Conservation (phyloP, 2,797 vertebrate genomes). For the Crenuchus spilurus region DNA sequence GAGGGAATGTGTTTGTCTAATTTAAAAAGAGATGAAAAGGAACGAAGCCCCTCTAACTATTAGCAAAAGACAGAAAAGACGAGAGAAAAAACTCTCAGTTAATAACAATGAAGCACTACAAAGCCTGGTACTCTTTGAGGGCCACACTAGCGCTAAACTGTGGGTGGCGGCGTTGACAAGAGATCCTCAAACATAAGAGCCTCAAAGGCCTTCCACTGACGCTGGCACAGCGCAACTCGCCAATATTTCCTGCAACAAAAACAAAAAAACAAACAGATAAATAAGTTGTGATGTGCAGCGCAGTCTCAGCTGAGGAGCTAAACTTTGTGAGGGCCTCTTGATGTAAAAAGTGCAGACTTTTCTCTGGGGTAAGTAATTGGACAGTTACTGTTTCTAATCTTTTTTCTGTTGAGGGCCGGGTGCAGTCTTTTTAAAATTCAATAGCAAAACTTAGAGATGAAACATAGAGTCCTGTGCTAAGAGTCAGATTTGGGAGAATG, state of each 20-base stretch:
- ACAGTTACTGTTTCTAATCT: slow-evolving; percentile 14
- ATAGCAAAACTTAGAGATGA: too few relatives aligned
- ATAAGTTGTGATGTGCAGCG: slow-evolving; percentile 43
- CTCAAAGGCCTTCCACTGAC: slow-evolving; percentile 34
- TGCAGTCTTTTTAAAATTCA: not conserved
- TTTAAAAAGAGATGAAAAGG: slow-evolving; percentile 56
- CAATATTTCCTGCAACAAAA: slow-evolving; percentile 43
- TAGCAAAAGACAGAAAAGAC: slow-evolving; percentile 16
- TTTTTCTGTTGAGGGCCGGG: not conserved
- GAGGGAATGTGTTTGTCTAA: slow-evolving; percentile 41
- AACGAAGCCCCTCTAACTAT: slow-evolving; percentile 50
- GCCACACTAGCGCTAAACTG: slow-evolving; percentile 24
- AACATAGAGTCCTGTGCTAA: not conserved
- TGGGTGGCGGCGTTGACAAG: slow-evolving; percentile 36
- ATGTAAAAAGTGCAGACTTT: slow-evolving; percentile 58
- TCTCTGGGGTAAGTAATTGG: slow-evolving; percentile 17
- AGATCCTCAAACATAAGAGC: slow-evolving; percentile 35
- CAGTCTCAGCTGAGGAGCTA: slow-evolving; percentile 3
- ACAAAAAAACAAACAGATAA: slow-evolving; percentile 59
- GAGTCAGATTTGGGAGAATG: not conserved
- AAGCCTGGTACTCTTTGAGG: slow-evolving; percentile 48
- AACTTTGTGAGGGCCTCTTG: slow-evolving; percentile 55
- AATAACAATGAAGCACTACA: slow-evolving; percentile 53
- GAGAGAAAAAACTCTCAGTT: slow-evolving; percentile 30
- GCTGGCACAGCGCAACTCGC: slow-evolving; percentile 17